Evolutionary conservation across 2,888 invertebrate species (phyloP), one percentile per base, ranked within the genome.

Genomic region (Melinaea marsaeus): DNA sequence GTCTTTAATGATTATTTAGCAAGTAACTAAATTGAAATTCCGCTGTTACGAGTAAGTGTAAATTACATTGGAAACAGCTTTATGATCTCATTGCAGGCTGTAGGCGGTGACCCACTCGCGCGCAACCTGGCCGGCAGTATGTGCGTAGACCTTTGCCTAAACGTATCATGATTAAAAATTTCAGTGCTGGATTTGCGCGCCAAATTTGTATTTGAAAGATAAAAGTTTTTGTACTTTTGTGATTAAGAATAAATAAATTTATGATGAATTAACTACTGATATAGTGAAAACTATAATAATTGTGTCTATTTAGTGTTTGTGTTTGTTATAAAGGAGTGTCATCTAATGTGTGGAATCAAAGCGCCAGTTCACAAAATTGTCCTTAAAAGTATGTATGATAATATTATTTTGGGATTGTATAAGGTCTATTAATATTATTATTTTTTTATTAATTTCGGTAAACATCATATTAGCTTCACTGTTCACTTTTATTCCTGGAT

Each of bases 51-150:
- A 74, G 78, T 75, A 75, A 83, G 87, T 86, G 85, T 84, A 81
- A 88, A 86, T 85, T 80, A 80, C 81, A 79, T 77, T 77, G 72
- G 76, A 76, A 81, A 79, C 83, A 79, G 76, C 83, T 82, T 84
- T 82, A 86, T 88, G 88, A 87, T 86, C 85, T 88, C 88, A 88
- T 81, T 87, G 86, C 81, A 76, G 69, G 71, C 72, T 74, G 88
- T 86, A 81, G 86, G 86, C 84, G 86, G 83, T 84, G 87, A 85
- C 85, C 86, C 85, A 81, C 79, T 79, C 79, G 76, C 74, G 69
- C 68, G 71, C 66, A 70, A 74, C 75, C 76, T 75, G 78, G 69
- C 68, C 64, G 81, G 79, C 86, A 83, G 85, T 85, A 73, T 73
- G 77, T 69, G 70, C 69, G 76, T 74, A 74, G 73, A 77, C 80